These are phyloP conservation scores for Helostoma temminkii DNA, from an alignment of 2,797 vertebrate species.

Conservation along the genomic window DNA sequence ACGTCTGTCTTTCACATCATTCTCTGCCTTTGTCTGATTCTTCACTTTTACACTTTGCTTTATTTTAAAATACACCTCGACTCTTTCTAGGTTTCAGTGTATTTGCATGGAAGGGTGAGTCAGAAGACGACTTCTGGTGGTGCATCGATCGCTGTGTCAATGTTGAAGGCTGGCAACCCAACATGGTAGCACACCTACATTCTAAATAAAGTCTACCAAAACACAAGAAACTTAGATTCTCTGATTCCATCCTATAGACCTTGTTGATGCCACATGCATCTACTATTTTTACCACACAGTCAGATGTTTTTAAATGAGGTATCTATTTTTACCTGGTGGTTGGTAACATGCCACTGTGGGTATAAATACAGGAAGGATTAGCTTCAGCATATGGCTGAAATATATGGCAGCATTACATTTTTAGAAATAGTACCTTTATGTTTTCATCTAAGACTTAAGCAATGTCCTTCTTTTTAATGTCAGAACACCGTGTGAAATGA, in stretches of 20 bases:
- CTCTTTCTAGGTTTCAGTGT: constrained; percentile 91
- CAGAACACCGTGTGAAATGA: no score
- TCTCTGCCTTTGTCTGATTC: background rate
- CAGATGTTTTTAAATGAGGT: no score
- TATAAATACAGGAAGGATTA: background rate
- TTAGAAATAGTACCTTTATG: background rate
- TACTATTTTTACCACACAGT: no score
- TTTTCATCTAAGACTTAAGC: background rate
- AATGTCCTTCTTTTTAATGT: background rate
- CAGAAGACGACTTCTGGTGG: constrained; percentile 99
- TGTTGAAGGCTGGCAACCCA: constrained; percentile 97
- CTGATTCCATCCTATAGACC: background rate
- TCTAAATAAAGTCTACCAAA: constrained; percentile 6
- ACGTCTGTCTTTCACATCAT: background rate
- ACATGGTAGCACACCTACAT: constrained; percentile 88
- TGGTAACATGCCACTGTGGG: background rate
- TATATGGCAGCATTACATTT: background rate
- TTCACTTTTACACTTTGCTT: background rate
- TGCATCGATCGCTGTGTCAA: constrained; percentile 99
- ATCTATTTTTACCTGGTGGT: constrained; percentile 6
- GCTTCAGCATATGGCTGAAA: background rate
- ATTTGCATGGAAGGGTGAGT: constrained; percentile 99
- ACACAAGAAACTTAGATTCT: background rate
- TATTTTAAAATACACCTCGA: background rate
- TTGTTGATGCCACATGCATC: background rate